These are phyloP conservation scores for Perdita meconis DNA, from an alignment of 2,888 invertebrate species.

Conservation along the genomic window DNA sequence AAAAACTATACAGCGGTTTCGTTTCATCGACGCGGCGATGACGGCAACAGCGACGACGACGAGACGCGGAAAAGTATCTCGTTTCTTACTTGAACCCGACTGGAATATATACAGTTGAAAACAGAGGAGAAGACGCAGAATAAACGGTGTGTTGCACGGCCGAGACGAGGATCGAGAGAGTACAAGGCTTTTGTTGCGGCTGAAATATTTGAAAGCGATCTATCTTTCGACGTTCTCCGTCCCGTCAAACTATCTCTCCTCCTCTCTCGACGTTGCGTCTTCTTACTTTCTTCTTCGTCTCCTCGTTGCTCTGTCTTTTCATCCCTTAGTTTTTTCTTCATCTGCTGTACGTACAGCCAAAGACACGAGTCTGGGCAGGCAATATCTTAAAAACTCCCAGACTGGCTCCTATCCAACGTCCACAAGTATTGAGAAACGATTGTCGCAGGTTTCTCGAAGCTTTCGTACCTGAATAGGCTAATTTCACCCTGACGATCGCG, in stretches of 20 bases:
- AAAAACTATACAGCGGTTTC: constrained; percentile 36
- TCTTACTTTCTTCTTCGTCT: constrained; percentile 31
- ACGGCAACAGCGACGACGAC: too few relatives aligned
- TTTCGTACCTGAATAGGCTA: not conserved
- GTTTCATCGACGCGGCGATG: constrained; percentile 39
- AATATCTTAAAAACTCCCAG: constrained; percentile 81
- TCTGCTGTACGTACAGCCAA: constrained; percentile 32
- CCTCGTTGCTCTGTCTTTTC: not conserved
- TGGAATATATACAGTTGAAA: constrained; percentile 29
- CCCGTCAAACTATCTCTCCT: constrained; percentile 12
- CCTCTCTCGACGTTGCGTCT: constrained; percentile 29
- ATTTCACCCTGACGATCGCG: not conserved
- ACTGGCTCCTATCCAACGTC: constrained; percentile 79
- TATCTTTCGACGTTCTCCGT: constrained; percentile 45
- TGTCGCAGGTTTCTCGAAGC: constrained; percentile 11
- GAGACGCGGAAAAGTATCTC: constrained; percentile 44
- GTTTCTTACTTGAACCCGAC: constrained; percentile 28
- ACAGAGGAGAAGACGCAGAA: constrained; percentile 40
- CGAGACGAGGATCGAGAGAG: constrained; percentile 44
- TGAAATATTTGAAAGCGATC: constrained; percentile 69
- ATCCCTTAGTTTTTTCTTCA: constrained; percentile 19
- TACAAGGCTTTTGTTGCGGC: constrained; percentile 66
- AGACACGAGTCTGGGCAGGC: constrained; percentile 71
- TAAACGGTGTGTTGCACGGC: constrained; percentile 54
- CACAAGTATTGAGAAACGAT: constrained; percentile 48